Evolutionary conservation across 2,113 vertebrate species (phyloP), one percentile per base, ranked within the genome.

Genomic region (Pheucticus melanocephalus): DNA sequence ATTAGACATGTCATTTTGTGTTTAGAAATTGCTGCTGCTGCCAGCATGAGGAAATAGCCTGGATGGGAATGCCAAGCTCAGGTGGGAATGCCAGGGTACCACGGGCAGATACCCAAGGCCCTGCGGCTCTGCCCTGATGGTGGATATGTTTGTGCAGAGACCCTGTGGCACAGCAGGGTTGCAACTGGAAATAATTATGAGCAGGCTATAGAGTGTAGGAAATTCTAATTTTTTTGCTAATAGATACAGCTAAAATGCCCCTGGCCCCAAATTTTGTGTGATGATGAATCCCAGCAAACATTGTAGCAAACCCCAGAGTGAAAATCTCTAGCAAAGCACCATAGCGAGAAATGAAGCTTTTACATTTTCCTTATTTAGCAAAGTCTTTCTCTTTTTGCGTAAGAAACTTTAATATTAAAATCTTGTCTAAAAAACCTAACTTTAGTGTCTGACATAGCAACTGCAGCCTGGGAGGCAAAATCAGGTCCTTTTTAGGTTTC

Each of bases 381-480:
- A 33, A 30, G 28, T 17, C 89, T 82, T 88, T 17, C 63, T 47
- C 28, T 53, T 86, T 83, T 64, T 63, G 37, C 25, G 5, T 72
- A 66, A 88, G 64, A 82, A 86, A 72, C 35, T 88, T 92, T 57
- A 70, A 68, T 81, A 84, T 25, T 68, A 71, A 90, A 94, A 65
- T 75, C 50, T 66, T 80, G 56, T 72, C 53, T 71, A 68, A 90
- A 90, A 27, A 68, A 86, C n/a, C 64, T 88, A 53, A 86, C 76
- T 91, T 90, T 64, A 86, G 60, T 12, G 14, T 73, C 90, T 97
- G 50, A 63, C 82, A 80, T 45, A 91, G 71, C 51, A 90, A 68
- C 79, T 76, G 75, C 82, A 92, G 82, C 70, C 85, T 93, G 39
- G 79, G 45, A 93, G 76, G 87, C 77, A 91, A 77, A 95, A 94